Base-by-base conservation (phyloP, 2,888 invertebrate species). In the Polymixis lichenea region DNA sequence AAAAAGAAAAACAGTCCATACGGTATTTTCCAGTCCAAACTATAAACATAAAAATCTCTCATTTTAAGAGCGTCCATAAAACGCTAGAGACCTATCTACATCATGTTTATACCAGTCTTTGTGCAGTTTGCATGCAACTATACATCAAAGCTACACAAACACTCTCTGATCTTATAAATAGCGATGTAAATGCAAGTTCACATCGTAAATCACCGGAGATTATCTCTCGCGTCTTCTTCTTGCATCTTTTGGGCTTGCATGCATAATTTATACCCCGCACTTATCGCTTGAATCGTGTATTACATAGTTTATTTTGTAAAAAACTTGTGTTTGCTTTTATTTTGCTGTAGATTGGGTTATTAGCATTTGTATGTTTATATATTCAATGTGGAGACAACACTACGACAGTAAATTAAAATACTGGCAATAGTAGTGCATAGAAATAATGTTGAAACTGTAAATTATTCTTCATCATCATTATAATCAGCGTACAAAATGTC, bases 131-230 rank as follows among this genome's bases (percentile, higher is more conserved):
- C 85, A 85, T n/a, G 53, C 68, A 78, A 82, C 77, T 69, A 85
- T 83, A 83, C 85, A 78, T 83, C 85, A 85, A 72, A 81, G 61
- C 62, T 38, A 81, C 78, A 66, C 82, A 73, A 85, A 83, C 85
- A 72, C 68, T 70, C 67, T 38, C 58, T 69, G 82, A 82, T 75
- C 85, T 86, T 82, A 85, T 82, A 84, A 85, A 84, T 85, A 85
- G 83, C 78, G 90, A 91, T 91, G 92, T 93, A 93, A 94, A 94
- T 91, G 90, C 89, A 90, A 91, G 92, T 94, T 94, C 93, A 90
- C 93, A 93, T 94, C 95, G 94, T 95, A 95, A 95, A 95, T 96
- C 96, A 95, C 90, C 87, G 89, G 91, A 94, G 96, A 96, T 96
- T 95, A 95, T 95, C 94, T 94, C 90, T 88, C 90, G 91, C 92